Evolutionary conservation across 2,888 invertebrate genomes (phyloP).

Genomic region (Drosophila koepferae): DNA sequence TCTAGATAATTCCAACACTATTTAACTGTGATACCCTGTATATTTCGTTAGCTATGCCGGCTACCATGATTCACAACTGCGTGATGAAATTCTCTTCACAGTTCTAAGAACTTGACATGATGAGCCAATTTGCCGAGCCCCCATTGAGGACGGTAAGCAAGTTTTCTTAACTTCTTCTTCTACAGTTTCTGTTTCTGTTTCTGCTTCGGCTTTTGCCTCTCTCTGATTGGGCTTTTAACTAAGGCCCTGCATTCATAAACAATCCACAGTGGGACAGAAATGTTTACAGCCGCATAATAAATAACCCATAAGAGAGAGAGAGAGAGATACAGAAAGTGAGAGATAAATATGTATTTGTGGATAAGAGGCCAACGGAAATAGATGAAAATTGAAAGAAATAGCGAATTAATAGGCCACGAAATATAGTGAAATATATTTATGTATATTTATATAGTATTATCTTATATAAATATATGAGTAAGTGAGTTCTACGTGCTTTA

Average conservation of each 20-base stretch:
- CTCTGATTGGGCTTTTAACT: constrained; percentile 18
- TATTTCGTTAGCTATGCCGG: constrained; percentile 27
- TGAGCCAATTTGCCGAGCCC: constrained; percentile 50
- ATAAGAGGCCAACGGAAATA: constrained; percentile 52
- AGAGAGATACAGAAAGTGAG: constrained; percentile 21
- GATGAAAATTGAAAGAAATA: neutral
- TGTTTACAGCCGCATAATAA: constrained; percentile 5
- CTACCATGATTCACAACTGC: constrained; percentile 53
- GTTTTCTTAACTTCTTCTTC: constrained; percentile 42
- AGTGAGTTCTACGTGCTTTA: constrained; percentile 32
- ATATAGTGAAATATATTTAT: neutral
- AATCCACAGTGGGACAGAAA: constrained; percentile 28
- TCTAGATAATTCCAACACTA: neutral
- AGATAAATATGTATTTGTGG: constrained; percentile 41
- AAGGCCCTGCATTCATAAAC: constrained; percentile 41
- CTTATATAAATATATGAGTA: constrained; percentile 7
- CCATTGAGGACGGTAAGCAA: constrained; percentile 55
- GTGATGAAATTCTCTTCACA: constrained; percentile 62
- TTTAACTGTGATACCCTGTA: neutral
- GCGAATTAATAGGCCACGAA: constrained; percentile 41
- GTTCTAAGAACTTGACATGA: constrained; percentile 64
- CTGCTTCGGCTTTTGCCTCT: neutral
- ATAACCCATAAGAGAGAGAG: neutral
- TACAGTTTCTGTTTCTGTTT: neutral
- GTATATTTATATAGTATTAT: neutral